Percentiles rank a stretch among this genome's conserved stretches.
These are phyloP conservation scores for Gallinago stenura DNA, from an alignment of 2,797 vertebrate species.

Conservation along the genomic window DNA sequence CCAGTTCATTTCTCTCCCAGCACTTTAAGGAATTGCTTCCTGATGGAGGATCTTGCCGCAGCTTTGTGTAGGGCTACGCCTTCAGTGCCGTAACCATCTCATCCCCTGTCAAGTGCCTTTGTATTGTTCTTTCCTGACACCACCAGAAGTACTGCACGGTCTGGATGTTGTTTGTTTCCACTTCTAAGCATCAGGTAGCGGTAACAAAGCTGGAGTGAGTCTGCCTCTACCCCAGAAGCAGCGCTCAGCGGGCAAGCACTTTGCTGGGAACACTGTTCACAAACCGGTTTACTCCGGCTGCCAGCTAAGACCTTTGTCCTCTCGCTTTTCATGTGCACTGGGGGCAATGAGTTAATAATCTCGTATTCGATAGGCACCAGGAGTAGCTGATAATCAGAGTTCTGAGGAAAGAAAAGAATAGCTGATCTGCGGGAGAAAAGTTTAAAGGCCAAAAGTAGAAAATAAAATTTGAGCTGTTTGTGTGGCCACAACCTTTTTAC, in stretches of 20 bases:
- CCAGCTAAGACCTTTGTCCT: not conserved
- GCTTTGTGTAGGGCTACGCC: not conserved
- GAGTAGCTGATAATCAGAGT: not conserved
- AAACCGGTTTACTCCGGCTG: not conserved
- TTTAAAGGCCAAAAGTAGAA: not conserved
- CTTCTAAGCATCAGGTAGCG: rapidly evolving
- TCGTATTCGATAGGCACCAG: rapidly evolving
- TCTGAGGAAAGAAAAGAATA: not conserved
- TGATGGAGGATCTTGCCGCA: not conserved
- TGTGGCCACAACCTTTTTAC: not conserved
- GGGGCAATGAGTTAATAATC: not conserved
- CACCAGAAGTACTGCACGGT: not conserved
- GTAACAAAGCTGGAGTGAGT: not conserved
- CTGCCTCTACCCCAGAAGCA: not conserved
- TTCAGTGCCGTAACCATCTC: not conserved
- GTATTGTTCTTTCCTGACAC: not conserved
- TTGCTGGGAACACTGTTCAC: not conserved
- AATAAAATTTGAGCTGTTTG: not conserved
- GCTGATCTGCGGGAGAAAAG: not conserved
- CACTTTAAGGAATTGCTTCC: not conserved
- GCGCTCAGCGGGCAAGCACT: not conserved
- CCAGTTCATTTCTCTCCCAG: not conserved
- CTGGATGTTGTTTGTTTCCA: not conserved
- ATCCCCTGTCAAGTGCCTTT: not conserved
- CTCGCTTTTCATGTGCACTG: not conserved